Base-by-base conservation (phyloP, 1,140 invertebrate species). In the Brachionus asplanchnoidis region DNA sequence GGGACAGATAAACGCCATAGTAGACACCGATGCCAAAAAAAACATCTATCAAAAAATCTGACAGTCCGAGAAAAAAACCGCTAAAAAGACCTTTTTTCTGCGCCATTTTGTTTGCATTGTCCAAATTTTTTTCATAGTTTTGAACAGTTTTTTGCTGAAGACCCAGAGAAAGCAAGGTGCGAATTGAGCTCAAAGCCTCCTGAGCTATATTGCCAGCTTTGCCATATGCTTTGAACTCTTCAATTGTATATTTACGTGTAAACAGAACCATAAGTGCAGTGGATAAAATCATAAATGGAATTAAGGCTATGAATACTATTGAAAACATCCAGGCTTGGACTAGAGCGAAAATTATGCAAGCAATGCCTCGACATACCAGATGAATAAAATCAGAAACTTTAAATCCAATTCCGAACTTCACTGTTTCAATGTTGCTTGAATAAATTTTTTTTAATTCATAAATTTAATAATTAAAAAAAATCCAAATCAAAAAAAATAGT, bases 111-210 rank as follows among this genome's bases (percentile, higher is more conserved):
- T 84, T 23, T 3, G 60, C 60, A 3, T 68, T 40, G 8, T 26
- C 9, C 11, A 46, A 70, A 53, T 44, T 84, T 23, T n/a, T 20
- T 8, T 44, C 12, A n/a, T 85, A 89, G 86, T 89, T 86, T 32
- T 87, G 79, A 60, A 88, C 85, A 86, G 89, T 89, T 80, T 89
- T 89, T 14, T 87, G 85, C 85, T 90, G 44, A 17, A 68, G 20
- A 11, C 65, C 65, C 8, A 75, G 36, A 14, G 84, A 73, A 8
- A 75, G n/a, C 14, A 84, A 68, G 8, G 84, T 84, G n/a, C 84
- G 5, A n/a, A 84, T 84, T 46, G 44, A 53, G 36, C 68, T 65
- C 5, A 84, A 28, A 1, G 40, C 56, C 75, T 84, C 68, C 32
- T 84, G 66, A 9, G 84, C 84, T 40, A 84, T 65, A 23, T n/a